A percentile compares a stretch with the other conserved stretches of the same genome.
Evolutionary conservation across 1,140 invertebrate species (phyloP).

Genomic region (Habropoda laboriosa): DNA sequence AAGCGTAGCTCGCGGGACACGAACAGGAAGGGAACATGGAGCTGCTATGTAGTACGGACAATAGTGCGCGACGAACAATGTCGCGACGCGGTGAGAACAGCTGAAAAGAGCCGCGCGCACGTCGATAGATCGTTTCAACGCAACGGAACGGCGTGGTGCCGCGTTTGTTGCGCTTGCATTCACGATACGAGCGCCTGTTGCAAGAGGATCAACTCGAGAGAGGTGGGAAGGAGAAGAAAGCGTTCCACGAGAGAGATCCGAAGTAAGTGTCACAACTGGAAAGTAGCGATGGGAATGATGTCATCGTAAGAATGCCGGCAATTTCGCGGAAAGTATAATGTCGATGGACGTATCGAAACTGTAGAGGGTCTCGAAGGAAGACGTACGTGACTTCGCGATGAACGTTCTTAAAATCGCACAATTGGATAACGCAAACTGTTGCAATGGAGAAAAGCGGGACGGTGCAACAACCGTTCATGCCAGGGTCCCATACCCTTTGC

Average conservation of each 20-base stretch:
- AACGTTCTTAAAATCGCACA: no score
- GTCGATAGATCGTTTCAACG: conserved; percentile 37
- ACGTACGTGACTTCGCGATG: no score
- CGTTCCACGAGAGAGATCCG: conserved; percentile 32
- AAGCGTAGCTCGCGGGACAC: not conserved
- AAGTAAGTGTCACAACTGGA: conserved; percentile 51
- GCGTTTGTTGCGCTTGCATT: conserved; percentile 25
- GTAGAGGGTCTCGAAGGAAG: no score
- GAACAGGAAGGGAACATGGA: not conserved
- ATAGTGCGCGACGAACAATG: conserved; percentile 28
- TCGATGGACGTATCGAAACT: not conserved
- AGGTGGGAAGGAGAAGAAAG: conserved; percentile 27
- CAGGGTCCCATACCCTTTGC: no score
- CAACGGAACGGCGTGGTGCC: no score
- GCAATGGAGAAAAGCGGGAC: no score
- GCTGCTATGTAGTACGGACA: conserved; percentile 43
- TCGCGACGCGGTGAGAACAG: not conserved
- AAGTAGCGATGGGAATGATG: conserved; percentile 37
- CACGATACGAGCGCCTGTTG: not conserved
- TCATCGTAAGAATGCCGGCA: conserved; percentile 11
- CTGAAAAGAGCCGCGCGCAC: conserved; percentile 9
- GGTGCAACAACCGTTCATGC: no score
- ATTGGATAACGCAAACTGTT: no score
- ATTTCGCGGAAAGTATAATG: not conserved
- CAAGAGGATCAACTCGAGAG: conserved; percentile 3